A percentile compares a stretch with the other conserved stretches of the same genome.
These are phyloP conservation scores for Edolisoma coerulescens DNA, from an alignment of 2,113 vertebrate genomes.

Conservation along the genomic window DNA sequence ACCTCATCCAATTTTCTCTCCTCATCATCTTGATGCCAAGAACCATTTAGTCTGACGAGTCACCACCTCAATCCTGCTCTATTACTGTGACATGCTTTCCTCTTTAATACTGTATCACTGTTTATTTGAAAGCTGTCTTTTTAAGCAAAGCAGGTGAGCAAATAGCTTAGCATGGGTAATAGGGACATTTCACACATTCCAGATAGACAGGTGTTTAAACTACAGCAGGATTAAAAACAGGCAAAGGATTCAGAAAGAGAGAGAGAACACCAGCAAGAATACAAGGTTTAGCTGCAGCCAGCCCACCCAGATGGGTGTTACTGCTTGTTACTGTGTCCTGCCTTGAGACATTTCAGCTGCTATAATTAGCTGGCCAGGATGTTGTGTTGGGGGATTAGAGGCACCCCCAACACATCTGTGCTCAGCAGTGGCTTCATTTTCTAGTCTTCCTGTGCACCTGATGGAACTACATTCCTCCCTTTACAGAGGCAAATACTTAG, in stretches of 20 bases:
- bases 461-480: neutral
- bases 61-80: neutral
- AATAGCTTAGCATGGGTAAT: conserved; percentile 57
- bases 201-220: conserved; percentile 80
- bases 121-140: conserved; percentile 68
- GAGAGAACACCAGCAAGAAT: neutral
- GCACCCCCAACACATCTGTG: neutral
- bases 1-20: neutral
- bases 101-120: conserved; percentile 4
- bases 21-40: neutral
- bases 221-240: conserved; percentile 69
- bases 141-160: conserved; percentile 73
- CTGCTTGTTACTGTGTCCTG: conserved; percentile 12
- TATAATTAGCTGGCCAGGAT: conserved; percentile 17
- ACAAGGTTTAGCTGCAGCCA: conserved; percentile 8
- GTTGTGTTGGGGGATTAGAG: neutral
- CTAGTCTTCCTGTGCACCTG: neutral
- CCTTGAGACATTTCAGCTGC: conserved; percentile 2
- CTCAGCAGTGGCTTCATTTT: neutral
- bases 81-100: conserved; percentile 11
- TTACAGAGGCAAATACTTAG: neutral
- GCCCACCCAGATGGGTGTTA: conserved; percentile 42
- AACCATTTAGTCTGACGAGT: neutral
- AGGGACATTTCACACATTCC: conserved; percentile 75
- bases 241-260: conserved; percentile 48